A percentile compares a stretch with the other conserved stretches of the same genome.
Evolutionary conservation across 2,888 invertebrate species (phyloP).

Genomic region (Diaperis boleti): DNA sequence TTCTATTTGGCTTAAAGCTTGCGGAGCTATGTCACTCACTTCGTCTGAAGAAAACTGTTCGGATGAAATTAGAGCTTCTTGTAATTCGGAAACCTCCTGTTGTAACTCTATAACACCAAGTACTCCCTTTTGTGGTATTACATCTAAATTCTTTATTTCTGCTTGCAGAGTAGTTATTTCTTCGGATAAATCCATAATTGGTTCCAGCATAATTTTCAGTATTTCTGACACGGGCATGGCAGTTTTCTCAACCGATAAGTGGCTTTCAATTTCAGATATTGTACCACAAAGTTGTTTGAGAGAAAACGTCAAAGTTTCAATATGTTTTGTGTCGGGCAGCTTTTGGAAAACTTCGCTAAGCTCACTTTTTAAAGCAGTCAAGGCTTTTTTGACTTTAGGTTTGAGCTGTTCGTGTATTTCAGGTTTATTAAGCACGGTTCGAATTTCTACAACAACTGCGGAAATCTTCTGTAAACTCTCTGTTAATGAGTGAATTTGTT

Average conservation of each 20-base stretch:
- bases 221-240: conserved; percentile 29
- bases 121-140: conserved; percentile 44
- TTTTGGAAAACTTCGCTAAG: conserved; percentile 27
- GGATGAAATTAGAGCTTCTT: conserved; percentile 21
- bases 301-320: not conserved
- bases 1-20: conserved; percentile 8
- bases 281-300: conserved; percentile 20
- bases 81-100: conserved; percentile 18
- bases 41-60: conserved; percentile 26
- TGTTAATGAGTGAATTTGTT: conserved; percentile 31
- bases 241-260: conserved; percentile 3
- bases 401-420: conserved; percentile 35
- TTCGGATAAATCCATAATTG: conserved; percentile 28
- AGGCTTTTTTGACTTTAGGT: conserved; percentile 41
- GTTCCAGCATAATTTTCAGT: conserved; percentile 23
- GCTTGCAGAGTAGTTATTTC: conserved; percentile 18
- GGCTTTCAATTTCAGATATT: conserved; percentile 9
- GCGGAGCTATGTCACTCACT: not conserved
- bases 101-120: conserved; percentile 42
- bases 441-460: conserved; percentile 31
- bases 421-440: conserved; percentile 8
- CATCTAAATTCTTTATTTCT: conserved; percentile 9
- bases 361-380: conserved; percentile 36
- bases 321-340: conserved; percentile 3
- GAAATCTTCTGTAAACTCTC: conserved; percentile 41